Conservation (phyloP, 2,888 invertebrate genomes). For the Drosophila mimetica region DNA sequence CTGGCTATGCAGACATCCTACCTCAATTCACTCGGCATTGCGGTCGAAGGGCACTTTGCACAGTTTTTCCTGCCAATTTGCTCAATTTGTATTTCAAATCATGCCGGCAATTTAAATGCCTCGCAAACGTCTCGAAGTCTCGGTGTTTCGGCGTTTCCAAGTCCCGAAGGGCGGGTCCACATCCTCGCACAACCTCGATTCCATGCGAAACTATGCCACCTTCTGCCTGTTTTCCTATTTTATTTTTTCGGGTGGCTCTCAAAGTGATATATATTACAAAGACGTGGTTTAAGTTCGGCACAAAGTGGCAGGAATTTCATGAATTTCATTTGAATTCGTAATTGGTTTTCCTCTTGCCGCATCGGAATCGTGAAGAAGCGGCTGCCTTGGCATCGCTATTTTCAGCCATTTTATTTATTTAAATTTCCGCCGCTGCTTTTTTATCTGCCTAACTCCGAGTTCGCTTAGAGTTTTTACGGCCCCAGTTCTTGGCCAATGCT, state of each 20-base stretch:
- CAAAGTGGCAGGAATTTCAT: conserved; percentile 59
- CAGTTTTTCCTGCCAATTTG: conserved; percentile 52
- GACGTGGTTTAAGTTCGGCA: conserved; percentile 58
- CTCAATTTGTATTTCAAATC: conserved; percentile 55
- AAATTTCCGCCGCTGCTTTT: conserved; percentile 44
- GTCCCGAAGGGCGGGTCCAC: conserved; percentile 7
- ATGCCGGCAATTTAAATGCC: conserved; percentile 53
- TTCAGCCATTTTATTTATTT: conserved; percentile 56
- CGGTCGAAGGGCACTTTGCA: conserved; percentile 37
- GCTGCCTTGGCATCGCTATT: conserved; percentile 24
- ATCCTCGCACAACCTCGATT: background rate
- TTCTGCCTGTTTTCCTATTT: conserved; percentile 5
- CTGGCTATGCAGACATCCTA: no score
- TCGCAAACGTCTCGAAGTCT: conserved; percentile 16
- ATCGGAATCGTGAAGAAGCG: conserved; percentile 30
- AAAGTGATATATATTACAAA: conserved; percentile 58
- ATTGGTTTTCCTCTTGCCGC: conserved; percentile 55
- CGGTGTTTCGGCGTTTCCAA: conserved; percentile 4
- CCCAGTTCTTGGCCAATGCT: conserved; percentile 25
- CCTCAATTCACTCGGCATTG: conserved; percentile 40
- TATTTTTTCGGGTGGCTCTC: conserved; percentile 28
- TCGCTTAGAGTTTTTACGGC: conserved; percentile 26
- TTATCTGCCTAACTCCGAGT: conserved; percentile 26
- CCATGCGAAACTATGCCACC: conserved; percentile 40
- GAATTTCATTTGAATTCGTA: conserved; percentile 72